Evolutionary conservation across 2,113 vertebrate species (phyloP).

Genomic region (Notechis scutatus): DNA sequence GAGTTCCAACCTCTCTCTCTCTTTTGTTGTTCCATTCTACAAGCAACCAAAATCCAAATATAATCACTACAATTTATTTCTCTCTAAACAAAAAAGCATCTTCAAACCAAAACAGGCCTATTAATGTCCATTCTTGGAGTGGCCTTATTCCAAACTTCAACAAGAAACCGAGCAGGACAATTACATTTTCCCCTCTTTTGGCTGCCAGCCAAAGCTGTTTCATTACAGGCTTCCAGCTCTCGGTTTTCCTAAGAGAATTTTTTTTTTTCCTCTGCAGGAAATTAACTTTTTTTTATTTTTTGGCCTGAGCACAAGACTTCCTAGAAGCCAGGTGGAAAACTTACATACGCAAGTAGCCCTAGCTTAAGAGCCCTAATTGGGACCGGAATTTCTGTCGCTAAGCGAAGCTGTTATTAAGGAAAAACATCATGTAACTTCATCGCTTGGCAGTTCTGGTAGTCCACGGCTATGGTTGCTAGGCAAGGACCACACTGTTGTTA

Average conservation of each 20-base stretch:
- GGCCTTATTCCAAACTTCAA: background rate
- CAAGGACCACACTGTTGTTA: background rate
- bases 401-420: background rate
- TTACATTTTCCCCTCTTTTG: background rate
- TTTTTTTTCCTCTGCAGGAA: conserved; percentile 26
- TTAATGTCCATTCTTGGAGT: background rate
- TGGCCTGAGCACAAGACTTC: conserved; percentile 22
- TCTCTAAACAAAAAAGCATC: background rate
- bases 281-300: conserved; percentile 26
- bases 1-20: background rate
- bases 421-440: background rate
- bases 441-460: background rate
- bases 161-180: background rate
- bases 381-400: background rate
- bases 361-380: background rate
- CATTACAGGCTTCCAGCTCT: background rate
- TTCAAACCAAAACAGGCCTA: background rate
- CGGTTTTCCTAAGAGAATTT: conserved; percentile 27
- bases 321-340: background rate
- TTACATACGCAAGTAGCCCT: background rate
- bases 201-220: background rate
- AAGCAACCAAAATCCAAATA: background rate
- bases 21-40: background rate
- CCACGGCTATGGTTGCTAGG: background rate
- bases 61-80: background rate